Evolutionary conservation across 2,113 vertebrate genomes (phyloP).

Genomic region (Hipposideros armiger): DNA sequence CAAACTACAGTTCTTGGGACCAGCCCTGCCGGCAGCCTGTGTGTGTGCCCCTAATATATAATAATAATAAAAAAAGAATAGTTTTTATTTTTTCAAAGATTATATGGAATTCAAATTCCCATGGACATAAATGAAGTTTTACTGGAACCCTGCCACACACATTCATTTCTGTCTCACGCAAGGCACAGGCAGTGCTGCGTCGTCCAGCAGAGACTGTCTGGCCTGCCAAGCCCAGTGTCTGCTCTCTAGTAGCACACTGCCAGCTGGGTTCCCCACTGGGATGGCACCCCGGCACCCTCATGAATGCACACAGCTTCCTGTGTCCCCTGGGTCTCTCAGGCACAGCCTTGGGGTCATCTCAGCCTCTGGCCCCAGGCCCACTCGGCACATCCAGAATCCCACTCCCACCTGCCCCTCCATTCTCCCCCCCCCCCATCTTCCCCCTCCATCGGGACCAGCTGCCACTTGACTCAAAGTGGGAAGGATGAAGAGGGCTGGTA

Average conservation of each 20-base stretch:
- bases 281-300: background rate
- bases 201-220: rapidly evolving
- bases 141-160: rapidly evolving
- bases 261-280: too few species aligned
- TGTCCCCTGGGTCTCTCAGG: background rate
- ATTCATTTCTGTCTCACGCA: rapidly evolving
- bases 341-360: background rate
- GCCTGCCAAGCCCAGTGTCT: rapidly evolving
- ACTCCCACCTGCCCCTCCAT: rapidly evolving
- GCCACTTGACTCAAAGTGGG: rapidly evolving
- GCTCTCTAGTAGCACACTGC: rapidly evolving
- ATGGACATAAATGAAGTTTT: too few species aligned
- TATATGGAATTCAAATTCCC: background rate
- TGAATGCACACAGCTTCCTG: rapidly evolving
- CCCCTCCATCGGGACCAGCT: background rate
- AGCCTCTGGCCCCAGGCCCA: background rate
- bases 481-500: rapidly evolving
- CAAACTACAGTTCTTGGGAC: rapidly evolving
- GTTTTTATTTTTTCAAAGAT: background rate
- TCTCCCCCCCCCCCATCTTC: too few species aligned
- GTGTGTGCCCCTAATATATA: too few species aligned
- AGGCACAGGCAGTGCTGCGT: background rate
- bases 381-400: rapidly evolving
- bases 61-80: background rate
- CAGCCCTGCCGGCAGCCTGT: background rate